Evolutionary conservation across 2,797 vertebrate species (phyloP).

Genomic region (Eurystomus glaucurus): DNA sequence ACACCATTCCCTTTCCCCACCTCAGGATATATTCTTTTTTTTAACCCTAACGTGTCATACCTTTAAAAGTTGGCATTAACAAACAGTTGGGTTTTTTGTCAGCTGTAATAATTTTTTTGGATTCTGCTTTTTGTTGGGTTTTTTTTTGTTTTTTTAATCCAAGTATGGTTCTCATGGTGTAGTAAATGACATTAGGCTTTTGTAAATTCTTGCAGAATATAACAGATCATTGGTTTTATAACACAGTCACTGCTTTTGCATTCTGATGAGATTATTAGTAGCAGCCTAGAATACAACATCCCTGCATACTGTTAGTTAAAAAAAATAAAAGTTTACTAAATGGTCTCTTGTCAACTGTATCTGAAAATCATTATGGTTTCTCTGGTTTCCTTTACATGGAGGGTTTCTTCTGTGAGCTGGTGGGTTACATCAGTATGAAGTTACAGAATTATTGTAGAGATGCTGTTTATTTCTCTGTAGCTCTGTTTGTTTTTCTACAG

Average conservation of each 20-base stretch:
- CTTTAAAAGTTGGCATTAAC: constrained; percentile 61
- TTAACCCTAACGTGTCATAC: constrained; percentile 18
- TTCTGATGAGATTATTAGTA: constrained; percentile 93
- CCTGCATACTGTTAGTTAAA: constrained; percentile 89
- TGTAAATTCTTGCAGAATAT: constrained; percentile 93
- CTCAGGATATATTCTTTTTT: background rate
- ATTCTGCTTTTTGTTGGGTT: constrained; percentile 71
- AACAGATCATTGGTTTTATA: constrained; percentile 94
- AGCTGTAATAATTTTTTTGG: constrained; percentile 80
- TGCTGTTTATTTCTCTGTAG: constrained; percentile 61
- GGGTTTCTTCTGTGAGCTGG: constrained; percentile 78
- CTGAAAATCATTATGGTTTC: constrained; percentile 88
- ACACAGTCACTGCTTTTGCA: constrained; percentile 93
- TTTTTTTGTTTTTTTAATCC: constrained; percentile 84
- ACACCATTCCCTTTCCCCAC: background rate
- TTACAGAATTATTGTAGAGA: constrained; percentile 74
- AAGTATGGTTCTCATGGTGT: constrained; percentile 88
- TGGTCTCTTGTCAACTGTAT: constrained; percentile 91
- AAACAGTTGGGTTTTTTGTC: constrained; percentile 78
- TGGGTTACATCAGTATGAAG: constrained; percentile 80
- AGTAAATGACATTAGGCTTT: constrained; percentile 93
- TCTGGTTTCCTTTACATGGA: constrained; percentile 80
- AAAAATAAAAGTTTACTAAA: constrained; percentile 91
- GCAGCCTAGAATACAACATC: constrained; percentile 89
- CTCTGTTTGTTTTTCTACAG: constrained; percentile 39